Evolutionary conservation across 1,140 invertebrate genomes (phyloP), one percentile per base, ranked within the genome.

Genomic region (Drosophila micromelanica): DNA sequence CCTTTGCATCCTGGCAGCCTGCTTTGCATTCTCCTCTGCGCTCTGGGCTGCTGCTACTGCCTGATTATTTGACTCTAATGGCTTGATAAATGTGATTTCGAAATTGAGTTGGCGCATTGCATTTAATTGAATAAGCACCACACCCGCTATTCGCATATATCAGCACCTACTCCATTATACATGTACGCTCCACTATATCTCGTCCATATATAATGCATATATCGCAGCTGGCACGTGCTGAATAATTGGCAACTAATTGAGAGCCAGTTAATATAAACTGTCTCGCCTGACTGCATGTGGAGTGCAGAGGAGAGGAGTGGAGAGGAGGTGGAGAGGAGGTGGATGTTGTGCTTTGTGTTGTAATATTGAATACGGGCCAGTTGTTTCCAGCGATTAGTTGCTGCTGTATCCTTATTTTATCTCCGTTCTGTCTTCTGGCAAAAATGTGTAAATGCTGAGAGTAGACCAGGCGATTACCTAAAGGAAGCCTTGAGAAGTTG

Each of bases 21-120:
- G 46, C 57, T 37, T 46, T 43, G 43, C 55, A 59, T 46, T 46
- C 27, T 59, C 42, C 12, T 9, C 30, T 59, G 65, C n/a, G n/a
- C n/a, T n/a, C n/a, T 55, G 38, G 27, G 32, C n/a, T 48, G 20
- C 46, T 49, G 46, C 46, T 35, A 27, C 27, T 67, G 72, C 55
- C 56, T 81, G 72, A 89, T 89, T 84, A 90, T 90, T 84, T 78
- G 81, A 84, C 76, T 80, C 84, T 89, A 89, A 89, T 89, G 85
- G 85, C 80, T 90, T 89, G 84, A 89, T 89, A 89, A 89, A 89
- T 89, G 84, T 56, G 84, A 89, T 89, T 90, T 74, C 73, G 76
- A 80, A 87, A 89, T 84, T 78, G 85, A 84, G 80, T 74, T 80
- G 77, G 54, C 68, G 80, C 71, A 56, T 45, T 72, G 76, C 59